Percentiles rank a stretch among this genome's conserved stretches.
These are phyloP conservation scores for Drosophila ambigua DNA, from an alignment of 1,140 invertebrate species.

Conservation along the genomic window DNA sequence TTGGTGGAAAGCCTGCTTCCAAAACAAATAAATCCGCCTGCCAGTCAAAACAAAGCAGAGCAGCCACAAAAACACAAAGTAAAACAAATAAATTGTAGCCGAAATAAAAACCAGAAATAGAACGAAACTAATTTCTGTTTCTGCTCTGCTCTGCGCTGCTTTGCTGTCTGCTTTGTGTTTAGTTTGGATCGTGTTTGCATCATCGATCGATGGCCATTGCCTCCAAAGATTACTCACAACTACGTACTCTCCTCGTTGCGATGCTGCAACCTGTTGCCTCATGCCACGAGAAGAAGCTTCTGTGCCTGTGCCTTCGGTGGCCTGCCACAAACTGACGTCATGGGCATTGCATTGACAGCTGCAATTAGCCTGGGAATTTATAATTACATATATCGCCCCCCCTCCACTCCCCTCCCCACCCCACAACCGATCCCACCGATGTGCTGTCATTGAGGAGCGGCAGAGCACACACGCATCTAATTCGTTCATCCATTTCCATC, in stretches of 20 bases:
- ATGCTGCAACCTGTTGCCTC: slow-evolving; percentile 66
- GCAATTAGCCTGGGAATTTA: slow-evolving; percentile 69
- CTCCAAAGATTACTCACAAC: too few species aligned
- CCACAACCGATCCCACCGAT: slow-evolving; percentile 35
- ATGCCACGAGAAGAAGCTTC: slow-evolving; percentile 1
- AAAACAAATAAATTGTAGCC: slow-evolving; percentile 38
- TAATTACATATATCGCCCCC: slow-evolving; percentile 34
- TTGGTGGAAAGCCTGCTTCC: slow-evolving; percentile 43
- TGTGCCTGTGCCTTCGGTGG: background rate
- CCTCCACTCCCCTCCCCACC: slow-evolving; percentile 24
- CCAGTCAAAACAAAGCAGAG: slow-evolving; percentile 45
- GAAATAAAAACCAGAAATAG: slow-evolving; percentile 30
- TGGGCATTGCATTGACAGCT: slow-evolving; percentile 32
- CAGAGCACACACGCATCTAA: slow-evolving; percentile 28
- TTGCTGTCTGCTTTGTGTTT: slow-evolving; percentile 36
- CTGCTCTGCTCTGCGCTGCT: background rate
- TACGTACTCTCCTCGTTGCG: background rate
- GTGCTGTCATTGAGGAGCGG: background rate
- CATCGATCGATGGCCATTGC: slow-evolving; percentile 11
- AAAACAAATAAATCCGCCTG: slow-evolving; percentile 55
- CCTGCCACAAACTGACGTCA: slow-evolving; percentile 50
- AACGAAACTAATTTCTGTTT: slow-evolving; percentile 24
- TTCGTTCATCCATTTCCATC: slow-evolving; percentile 18
- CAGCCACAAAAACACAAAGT: slow-evolving; percentile 29
- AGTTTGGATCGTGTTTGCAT: slow-evolving; percentile 24